A percentile compares a stretch with the other conserved stretches of the same genome.
Evolutionary conservation across 1,140 invertebrate genomes (phyloP).

Genomic region (Halictus rubicundus): DNA sequence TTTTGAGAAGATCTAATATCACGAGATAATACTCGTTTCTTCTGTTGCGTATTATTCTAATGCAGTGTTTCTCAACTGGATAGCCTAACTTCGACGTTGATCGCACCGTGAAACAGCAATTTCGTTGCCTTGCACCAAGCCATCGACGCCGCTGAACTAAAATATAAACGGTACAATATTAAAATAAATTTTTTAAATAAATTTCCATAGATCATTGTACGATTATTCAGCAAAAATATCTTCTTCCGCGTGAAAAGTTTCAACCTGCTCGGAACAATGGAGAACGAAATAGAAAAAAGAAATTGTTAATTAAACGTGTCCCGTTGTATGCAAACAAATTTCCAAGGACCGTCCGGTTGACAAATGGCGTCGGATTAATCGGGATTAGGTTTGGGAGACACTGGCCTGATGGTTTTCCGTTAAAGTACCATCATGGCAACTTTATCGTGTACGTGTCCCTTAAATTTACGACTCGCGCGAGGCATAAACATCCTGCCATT

Average conservation of each 20-base stretch:
- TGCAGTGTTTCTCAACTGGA: constrained; percentile 41
- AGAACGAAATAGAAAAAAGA: no score
- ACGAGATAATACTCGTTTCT: constrained; percentile 38
- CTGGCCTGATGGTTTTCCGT: constrained; percentile 29
- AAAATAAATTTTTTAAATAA: no score
- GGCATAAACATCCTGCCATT: constrained; percentile 56
- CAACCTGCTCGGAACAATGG: no score
- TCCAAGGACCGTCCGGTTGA: background rate
- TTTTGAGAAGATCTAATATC: constrained; percentile 49
- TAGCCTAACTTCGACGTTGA: background rate
- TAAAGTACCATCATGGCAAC: constrained; percentile 41
- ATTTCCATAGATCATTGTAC: no score
- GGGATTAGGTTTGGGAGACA: constrained; percentile 28
- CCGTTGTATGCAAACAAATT: no score
- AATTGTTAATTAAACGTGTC: no score
- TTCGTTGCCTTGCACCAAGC: no score
- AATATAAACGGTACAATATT: no score
- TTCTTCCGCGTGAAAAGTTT: no score
- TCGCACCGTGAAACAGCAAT: no score
- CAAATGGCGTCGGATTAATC: background rate
- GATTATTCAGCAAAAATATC: no score
- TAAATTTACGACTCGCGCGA: constrained; percentile 54
- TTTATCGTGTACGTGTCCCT: constrained; percentile 38
- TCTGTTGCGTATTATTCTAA: constrained; percentile 48
- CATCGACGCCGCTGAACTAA: no score